Conservation (phyloP, 2,113 vertebrate species). For the Carassius carassius region DNA sequence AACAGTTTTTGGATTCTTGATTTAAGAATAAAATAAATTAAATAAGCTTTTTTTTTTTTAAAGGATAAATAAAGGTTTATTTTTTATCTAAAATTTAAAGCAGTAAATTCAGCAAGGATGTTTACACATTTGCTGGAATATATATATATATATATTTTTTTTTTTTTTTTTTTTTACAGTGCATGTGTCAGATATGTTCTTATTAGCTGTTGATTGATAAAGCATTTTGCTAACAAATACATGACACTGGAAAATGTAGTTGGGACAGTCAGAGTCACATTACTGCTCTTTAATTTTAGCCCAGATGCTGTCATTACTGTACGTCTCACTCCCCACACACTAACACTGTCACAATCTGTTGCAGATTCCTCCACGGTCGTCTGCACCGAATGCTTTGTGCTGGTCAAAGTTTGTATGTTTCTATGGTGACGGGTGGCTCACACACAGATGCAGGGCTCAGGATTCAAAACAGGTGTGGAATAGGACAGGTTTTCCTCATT, state of each 20-base stretch:
- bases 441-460: constrained; percentile 22
- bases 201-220: background rate
- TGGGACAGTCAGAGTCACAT: background rate
- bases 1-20: background rate
- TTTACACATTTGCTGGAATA: background rate
- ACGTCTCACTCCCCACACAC: background rate
- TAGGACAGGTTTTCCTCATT: background rate
- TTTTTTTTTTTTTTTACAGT: no score
- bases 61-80: background rate
- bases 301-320: background rate
- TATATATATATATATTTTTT: no score
- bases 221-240: background rate
- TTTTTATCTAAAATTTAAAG: no score
- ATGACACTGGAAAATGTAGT: background rate
- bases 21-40: background rate
- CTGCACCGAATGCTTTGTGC: background rate
- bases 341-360: background rate
- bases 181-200: background rate
- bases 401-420: constrained; percentile 30
- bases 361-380: background rate
- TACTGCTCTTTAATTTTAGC: background rate
- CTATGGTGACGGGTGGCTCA: constrained; percentile 6
- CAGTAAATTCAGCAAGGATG: background rate
- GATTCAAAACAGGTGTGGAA: constrained; percentile 31
- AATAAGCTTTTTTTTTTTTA: background rate